Conservation (phyloP, 2,888 invertebrate species). For the Campoletis raptor region DNA sequence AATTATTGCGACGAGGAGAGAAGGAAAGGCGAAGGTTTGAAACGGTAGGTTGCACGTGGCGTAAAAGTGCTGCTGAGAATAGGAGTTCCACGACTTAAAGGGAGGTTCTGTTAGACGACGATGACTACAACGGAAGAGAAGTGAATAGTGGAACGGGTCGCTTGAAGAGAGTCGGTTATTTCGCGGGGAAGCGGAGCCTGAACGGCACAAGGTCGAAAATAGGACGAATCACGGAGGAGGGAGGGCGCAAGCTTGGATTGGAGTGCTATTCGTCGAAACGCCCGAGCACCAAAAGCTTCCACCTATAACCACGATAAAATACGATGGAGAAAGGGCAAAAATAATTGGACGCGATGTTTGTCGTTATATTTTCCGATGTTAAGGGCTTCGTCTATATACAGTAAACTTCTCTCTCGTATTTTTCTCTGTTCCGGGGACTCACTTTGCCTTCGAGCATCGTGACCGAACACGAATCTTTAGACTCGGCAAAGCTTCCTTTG, state of each 20-base stretch:
- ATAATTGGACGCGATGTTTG: constrained; percentile 83
- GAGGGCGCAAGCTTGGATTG: constrained; percentile 71
- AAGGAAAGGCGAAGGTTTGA: constrained; percentile 31
- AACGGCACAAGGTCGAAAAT: constrained; percentile 58
- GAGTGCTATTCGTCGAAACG: constrained; percentile 81
- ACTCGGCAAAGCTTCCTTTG: constrained; percentile 62
- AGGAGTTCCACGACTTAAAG: constrained; percentile 31
- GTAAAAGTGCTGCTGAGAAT: constrained; percentile 35
- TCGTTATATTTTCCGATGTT: constrained; percentile 76
- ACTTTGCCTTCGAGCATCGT: constrained; percentile 53
- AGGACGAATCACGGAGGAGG: constrained; percentile 71
- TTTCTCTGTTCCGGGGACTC: constrained; percentile 49
- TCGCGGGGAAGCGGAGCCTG: constrained; percentile 44
- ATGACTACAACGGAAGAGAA: constrained; percentile 32
- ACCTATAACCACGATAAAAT: constrained; percentile 62
- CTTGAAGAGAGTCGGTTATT: constrained; percentile 59
- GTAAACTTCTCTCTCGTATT: constrained; percentile 43
- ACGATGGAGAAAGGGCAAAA: constrained; percentile 77
- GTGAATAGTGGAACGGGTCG: constrained; percentile 21
- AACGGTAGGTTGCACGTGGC: constrained; percentile 37
- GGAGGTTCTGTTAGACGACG: constrained; percentile 26
- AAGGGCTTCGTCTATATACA: constrained; percentile 63
- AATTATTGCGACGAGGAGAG: constrained; percentile 76
- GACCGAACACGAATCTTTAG: constrained; percentile 55
- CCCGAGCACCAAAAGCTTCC: constrained; percentile 58